Evolutionary conservation across 2,113 vertebrate genomes (phyloP).

Genomic region (Muntiacus muntjak): DNA sequence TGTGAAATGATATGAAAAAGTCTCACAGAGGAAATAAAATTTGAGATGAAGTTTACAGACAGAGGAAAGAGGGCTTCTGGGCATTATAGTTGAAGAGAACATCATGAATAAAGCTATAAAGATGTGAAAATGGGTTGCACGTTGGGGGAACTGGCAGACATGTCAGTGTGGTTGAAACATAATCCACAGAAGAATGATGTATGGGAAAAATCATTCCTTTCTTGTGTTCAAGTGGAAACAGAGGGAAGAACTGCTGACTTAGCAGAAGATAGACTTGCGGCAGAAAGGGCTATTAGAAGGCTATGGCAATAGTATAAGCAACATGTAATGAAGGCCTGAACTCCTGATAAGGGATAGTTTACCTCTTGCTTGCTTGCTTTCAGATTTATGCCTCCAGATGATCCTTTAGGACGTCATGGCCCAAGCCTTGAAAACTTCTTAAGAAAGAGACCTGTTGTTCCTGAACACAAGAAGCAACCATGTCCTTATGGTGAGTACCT

Average conservation of each 20-base stretch:
- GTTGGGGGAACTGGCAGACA: neutral
- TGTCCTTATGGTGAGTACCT: conserved; percentile 95
- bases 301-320: neutral
- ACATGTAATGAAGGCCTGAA: neutral
- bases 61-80: neutral
- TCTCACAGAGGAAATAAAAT: neutral
- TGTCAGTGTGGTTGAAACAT: neutral
- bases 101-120: conserved; percentile 37
- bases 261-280: neutral
- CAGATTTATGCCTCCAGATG: conserved; percentile 99
- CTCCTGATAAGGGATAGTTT: neutral
- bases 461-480: conserved; percentile 98
- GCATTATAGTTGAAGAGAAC: neutral
- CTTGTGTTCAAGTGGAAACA: neutral
- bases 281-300: conserved; percentile 2
- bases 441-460: conserved; percentile 94
- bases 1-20: neutral
- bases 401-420: conserved; percentile 96
- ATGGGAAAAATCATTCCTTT: neutral
- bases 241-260: neutral
- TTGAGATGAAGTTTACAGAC: conserved; percentile 28
- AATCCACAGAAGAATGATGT: neutral
- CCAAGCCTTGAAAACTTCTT: conserved; percentile 98
- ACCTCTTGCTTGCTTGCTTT: conserved; percentile 31
- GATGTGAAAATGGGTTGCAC: neutral